Percentiles rank a stretch among this genome's conserved stretches.
Conservation (phyloP, 1,140 invertebrate species). For the Argopecten irradians region DNA sequence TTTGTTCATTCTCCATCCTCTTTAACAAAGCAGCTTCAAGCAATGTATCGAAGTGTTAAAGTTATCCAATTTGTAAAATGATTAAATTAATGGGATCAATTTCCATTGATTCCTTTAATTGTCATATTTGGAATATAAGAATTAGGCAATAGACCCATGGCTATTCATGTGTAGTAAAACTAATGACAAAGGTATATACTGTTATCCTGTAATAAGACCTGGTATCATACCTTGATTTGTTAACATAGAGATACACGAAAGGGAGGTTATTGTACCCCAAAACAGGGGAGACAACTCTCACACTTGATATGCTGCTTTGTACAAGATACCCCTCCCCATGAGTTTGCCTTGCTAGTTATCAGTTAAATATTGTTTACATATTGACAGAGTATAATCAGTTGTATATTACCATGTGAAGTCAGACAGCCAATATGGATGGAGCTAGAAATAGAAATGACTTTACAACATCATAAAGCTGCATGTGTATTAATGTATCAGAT, state of each 20-base stretch:
- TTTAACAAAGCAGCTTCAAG: too few relatives aligned
- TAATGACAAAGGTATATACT: too few relatives aligned
- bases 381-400: not conserved
- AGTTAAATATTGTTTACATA: not conserved
- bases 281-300: not conserved
- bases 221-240: too few relatives aligned
- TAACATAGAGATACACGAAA: too few relatives aligned
- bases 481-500: not conserved
- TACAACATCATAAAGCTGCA: not conserved
- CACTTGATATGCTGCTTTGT: not conserved
- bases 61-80: too few relatives aligned
- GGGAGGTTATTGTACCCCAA: not conserved
- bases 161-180: too few relatives aligned
- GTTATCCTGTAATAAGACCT: too few relatives aligned
- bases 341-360: constrained; percentile 13
- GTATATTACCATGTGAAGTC: not conserved
- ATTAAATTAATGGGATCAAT: too few relatives aligned
- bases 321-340: not conserved
- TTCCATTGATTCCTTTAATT: too few relatives aligned
- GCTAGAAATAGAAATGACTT: not conserved
- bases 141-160: too few relatives aligned
- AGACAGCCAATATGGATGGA: not conserved
- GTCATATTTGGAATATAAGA: too few relatives aligned
- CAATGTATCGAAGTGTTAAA: not conserved
- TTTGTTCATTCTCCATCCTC: too few relatives aligned